phyloP scores from a whole-genome alignment of 2,888 invertebrate species.

The Monopis laevigella region DNA sequence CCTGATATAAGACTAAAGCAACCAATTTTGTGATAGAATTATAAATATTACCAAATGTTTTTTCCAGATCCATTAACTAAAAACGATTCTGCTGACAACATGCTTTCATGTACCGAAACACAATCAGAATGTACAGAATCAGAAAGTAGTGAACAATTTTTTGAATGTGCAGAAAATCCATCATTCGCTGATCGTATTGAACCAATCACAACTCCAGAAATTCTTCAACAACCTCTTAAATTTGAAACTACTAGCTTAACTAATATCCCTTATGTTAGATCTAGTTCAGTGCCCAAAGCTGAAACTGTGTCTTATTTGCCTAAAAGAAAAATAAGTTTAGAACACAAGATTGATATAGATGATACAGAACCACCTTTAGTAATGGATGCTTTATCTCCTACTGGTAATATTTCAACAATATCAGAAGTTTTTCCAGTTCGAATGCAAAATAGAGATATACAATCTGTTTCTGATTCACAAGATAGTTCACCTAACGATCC shows the following conservation, averaged over 20 bases:
- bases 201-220: constrained; percentile 32
- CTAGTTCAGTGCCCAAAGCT: constrained; percentile 52
- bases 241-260: constrained; percentile 34
- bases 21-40: no score
- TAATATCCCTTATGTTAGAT: constrained; percentile 52
- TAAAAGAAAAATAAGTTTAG: constrained; percentile 45
- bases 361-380: constrained; percentile 60
- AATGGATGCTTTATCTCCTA: constrained; percentile 53
- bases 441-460: constrained; percentile 40
- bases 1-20: no score
- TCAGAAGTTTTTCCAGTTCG: constrained; percentile 55
- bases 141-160: constrained; percentile 61
- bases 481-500: constrained; percentile 55
- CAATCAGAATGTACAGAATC: constrained; percentile 63
- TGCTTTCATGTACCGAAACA: constrained; percentile 59
- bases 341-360: constrained; percentile 61
- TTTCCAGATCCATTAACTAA: constrained; percentile 50
- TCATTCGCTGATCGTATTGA: constrained; percentile 43
- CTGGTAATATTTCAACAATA: constrained; percentile 54
- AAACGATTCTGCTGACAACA: constrained; percentile 59
- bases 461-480: constrained; percentile 45
- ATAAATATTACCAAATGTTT: no score
- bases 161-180: constrained; percentile 52
- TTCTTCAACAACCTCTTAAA: constrained; percentile 34
- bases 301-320: constrained; percentile 44